Evolutionary conservation across 2,113 vertebrate genomes (phyloP).

Genomic region (Ibidorhyncha struthersii): DNA sequence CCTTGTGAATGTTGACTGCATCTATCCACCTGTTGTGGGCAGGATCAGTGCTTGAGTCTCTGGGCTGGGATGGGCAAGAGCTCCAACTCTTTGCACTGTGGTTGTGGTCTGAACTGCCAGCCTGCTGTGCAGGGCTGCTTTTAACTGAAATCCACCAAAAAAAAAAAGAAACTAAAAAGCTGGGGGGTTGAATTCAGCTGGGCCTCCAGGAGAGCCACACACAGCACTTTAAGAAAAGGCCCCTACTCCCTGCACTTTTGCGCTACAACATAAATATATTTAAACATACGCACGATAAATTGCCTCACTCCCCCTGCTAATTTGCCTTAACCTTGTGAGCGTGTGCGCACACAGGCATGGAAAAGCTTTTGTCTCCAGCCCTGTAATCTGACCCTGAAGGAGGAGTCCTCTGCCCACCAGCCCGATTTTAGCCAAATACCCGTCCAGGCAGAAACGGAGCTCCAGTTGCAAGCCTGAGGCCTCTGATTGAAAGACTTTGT

Average conservation of each 20-base stretch:
- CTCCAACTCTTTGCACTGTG: not conserved
- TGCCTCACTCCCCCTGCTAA: not conserved
- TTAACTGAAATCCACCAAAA: not conserved
- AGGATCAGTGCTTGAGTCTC: not conserved
- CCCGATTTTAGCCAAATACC: not conserved
- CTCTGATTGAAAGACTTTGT: not conserved
- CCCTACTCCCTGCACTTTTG: not conserved
- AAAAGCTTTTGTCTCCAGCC: not conserved
- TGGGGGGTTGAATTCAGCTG: not conserved
- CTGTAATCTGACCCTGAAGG: not conserved
- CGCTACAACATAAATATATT: not conserved
- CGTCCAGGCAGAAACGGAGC: rapidly evolving
- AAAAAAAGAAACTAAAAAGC: not conserved
- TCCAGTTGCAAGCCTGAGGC: not conserved
- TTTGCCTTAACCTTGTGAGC: not conserved
- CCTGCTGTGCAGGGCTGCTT: not conserved
- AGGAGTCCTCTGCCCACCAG: not conserved
- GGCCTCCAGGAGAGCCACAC: not conserved
- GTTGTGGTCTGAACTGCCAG: not conserved
- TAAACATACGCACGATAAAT: not conserved
- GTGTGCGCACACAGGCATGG: rapidly evolving
- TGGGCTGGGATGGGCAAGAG: not conserved
- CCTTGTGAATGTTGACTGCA: not conserved
- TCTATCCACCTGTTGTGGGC: not conserved
- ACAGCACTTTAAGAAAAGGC: not conserved